phyloP scores from a whole-genome alignment of 2,888 invertebrate genomes.

The Agriopis leucophaearia region DNA sequence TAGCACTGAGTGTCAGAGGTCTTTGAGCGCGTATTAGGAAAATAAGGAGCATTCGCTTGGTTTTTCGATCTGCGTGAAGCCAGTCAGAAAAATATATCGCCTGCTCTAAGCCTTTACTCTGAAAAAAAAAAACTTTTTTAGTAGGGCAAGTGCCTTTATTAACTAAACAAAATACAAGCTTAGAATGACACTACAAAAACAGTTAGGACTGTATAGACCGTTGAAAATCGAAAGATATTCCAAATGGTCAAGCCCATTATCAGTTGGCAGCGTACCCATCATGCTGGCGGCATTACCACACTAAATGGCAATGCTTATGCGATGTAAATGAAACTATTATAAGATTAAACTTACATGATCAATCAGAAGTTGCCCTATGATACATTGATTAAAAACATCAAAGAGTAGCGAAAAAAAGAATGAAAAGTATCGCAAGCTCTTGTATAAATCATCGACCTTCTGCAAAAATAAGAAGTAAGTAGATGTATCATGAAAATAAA shows the following conservation, averaged over 20 bases:
- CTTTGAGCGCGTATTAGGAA: constrained; percentile 70
- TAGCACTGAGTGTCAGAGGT: constrained; percentile 70
- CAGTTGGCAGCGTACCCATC: too few relatives aligned
- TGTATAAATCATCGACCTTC: constrained; percentile 71
- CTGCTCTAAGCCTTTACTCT: constrained; percentile 68
- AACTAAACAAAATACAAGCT: too few relatives aligned
- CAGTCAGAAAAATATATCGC: constrained; percentile 71
- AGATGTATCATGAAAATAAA: not conserved
- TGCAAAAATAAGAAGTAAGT: constrained; percentile 48
- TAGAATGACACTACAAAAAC: too few relatives aligned
- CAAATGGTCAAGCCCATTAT: too few relatives aligned
- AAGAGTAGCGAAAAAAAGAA: constrained; percentile 69
- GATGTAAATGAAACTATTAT: not conserved
- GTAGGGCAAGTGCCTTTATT: too few relatives aligned
- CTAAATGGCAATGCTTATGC: too few relatives aligned
- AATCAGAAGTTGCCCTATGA: constrained; percentile 73
- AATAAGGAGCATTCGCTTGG: constrained; percentile 66
- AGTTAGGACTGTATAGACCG: too few relatives aligned
- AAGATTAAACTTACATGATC: constrained; percentile 65
- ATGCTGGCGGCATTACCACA: too few relatives aligned
- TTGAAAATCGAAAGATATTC: too few relatives aligned
- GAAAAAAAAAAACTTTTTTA: constrained; percentile 48
- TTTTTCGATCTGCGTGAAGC: constrained; percentile 64
- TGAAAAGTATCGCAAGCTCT: constrained; percentile 70
- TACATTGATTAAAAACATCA: constrained; percentile 70